Conservation (phyloP, 2,113 vertebrate species). For the Gallinago jamesoni region DNA sequence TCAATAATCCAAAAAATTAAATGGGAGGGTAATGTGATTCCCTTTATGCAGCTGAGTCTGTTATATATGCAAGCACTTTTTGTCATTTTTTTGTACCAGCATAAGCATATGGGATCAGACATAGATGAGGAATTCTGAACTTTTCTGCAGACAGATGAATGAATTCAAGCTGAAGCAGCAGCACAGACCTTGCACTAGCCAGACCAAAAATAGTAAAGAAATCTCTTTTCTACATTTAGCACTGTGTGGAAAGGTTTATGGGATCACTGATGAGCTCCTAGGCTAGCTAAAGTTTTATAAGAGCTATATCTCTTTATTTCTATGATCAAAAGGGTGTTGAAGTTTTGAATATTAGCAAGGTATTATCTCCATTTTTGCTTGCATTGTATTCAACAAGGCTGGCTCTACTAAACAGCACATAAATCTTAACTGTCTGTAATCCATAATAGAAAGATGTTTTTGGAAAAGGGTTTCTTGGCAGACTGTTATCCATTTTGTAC, state of each 20-base stretch:
- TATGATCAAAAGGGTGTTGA: not conserved
- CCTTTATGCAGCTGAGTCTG: not conserved
- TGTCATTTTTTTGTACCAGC: not conserved
- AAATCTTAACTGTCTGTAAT: not conserved
- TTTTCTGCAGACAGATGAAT: not conserved
- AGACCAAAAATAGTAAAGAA: conserved; percentile 28
- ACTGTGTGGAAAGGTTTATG: not conserved
- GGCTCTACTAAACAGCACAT: not conserved
- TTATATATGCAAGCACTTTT: not conserved
- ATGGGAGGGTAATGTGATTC: not conserved
- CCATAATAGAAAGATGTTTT: not conserved
- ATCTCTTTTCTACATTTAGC: conserved; percentile 11
- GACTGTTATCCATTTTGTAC: not conserved
- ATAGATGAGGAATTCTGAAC: conserved; percentile 1
- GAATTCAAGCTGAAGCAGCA: conserved; percentile 16
- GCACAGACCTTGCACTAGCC: not conserved
- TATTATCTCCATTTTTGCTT: not conserved
- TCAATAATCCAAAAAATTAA: not conserved
- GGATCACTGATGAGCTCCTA: not conserved
- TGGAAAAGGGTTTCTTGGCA: not conserved
- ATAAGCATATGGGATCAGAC: not conserved
- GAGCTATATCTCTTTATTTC: not conserved
- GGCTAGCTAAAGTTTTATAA: not conserved
- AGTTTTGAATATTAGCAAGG: not conserved
- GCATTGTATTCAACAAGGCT: not conserved